Evolutionary conservation across 2,888 invertebrate genomes (phyloP).

Genomic region (Sympetrum striolatum): DNA sequence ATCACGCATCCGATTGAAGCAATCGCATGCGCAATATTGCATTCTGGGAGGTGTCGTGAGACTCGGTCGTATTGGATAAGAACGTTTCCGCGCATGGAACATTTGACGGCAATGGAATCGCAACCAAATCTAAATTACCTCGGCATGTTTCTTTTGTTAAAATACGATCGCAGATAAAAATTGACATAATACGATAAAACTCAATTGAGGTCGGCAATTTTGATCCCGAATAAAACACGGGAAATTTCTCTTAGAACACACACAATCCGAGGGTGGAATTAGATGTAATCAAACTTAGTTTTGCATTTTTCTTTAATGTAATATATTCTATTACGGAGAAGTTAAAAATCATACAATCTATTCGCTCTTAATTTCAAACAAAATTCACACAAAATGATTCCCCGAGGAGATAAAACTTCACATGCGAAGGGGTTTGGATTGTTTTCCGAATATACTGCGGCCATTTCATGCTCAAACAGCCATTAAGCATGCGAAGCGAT

Average conservation of each 20-base stretch:
- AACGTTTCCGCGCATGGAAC: background rate
- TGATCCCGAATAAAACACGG: background rate
- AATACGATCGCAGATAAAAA: conserved; percentile 25
- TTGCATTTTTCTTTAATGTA: conserved; percentile 8
- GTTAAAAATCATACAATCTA: background rate
- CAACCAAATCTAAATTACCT: conserved; percentile 30
- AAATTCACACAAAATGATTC: background rate
- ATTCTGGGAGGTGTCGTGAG: conserved; percentile 30
- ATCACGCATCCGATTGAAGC: background rate
- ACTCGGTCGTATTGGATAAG: conserved; percentile 26
- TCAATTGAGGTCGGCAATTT: conserved; percentile 1
- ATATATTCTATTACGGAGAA: conserved; percentile 11
- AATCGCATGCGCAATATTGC: conserved; percentile 25
- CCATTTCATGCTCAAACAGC: background rate
- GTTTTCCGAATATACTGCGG: background rate
- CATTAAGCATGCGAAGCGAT: background rate
- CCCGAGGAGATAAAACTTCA: background rate
- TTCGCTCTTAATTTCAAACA: background rate
- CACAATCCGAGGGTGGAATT: background rate
- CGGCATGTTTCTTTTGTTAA: conserved; percentile 38
- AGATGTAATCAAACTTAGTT: conserved; percentile 4
- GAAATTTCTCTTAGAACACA: background rate
- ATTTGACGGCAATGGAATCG: background rate
- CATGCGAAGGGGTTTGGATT: background rate
- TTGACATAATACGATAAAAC: conserved; percentile 35